A percentile compares a stretch with the other conserved stretches of the same genome.
These are phyloP conservation scores for Tetragonisca angustula DNA, from an alignment of 2,888 invertebrate species.

Conservation along the genomic window DNA sequence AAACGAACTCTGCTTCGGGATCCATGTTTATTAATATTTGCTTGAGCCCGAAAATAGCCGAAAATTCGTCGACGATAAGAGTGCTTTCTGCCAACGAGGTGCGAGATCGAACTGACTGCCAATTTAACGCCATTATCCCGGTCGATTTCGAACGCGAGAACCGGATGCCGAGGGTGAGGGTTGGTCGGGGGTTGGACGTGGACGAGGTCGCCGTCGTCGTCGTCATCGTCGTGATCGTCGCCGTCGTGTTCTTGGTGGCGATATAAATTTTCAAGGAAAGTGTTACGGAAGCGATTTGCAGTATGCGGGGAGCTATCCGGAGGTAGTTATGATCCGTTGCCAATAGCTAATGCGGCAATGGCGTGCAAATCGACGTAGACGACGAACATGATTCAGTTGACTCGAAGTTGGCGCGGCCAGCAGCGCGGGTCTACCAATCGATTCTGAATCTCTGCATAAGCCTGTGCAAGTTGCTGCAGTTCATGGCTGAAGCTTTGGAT, in stretches of 20 bases:
- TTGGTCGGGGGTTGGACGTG: conserved; percentile 2
- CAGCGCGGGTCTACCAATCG: conserved; percentile 64
- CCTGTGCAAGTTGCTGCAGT: conserved; percentile 44
- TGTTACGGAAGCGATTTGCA: conserved; percentile 78
- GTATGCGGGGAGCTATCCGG: conserved; percentile 73
- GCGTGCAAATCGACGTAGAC: conserved; percentile 78
- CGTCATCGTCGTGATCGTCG: background rate
- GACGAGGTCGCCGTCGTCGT: conserved; percentile 1
- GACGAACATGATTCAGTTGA: conserved; percentile 76
- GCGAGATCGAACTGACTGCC: conserved; percentile 64
- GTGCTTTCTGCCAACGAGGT: background rate
- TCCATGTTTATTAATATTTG: conserved; percentile 27
- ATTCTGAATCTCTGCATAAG: conserved; percentile 71
- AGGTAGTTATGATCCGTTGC: conserved; percentile 79
- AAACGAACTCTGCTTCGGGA: conserved; percentile 4
- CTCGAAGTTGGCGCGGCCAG: conserved; percentile 72
- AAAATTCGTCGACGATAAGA: conserved; percentile 27
- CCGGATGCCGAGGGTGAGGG: conserved; percentile 30
- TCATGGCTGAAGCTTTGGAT: conserved; percentile 48
- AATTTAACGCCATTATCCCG: conserved; percentile 70
- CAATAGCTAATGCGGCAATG: conserved; percentile 78
- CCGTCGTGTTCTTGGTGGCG: conserved; percentile 20
- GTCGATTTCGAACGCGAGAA: conserved; percentile 44
- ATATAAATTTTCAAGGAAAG: conserved; percentile 75
- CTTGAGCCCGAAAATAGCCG: background rate